Percentiles rank a stretch among this genome's conserved stretches.
These are phyloP conservation scores for Zosterops borbonicus DNA, from an alignment of 2,113 vertebrate genomes.

Conservation along the genomic window DNA sequence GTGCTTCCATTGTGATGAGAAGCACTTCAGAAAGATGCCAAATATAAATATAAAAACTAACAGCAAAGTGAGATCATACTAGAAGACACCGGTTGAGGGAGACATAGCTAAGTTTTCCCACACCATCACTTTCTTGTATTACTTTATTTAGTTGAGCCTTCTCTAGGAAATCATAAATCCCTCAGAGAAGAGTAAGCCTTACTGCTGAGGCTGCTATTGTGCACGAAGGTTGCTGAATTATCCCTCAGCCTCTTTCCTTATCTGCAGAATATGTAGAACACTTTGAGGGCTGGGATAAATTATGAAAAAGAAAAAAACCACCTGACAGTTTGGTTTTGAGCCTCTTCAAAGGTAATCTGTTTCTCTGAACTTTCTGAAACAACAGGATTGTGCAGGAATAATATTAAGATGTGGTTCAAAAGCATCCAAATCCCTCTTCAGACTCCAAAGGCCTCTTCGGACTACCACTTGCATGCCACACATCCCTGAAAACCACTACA, in stretches of 20 bases:
- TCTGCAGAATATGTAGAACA: background rate
- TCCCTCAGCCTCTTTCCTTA: background rate
- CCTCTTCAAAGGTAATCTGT: slow-evolving; percentile 13
- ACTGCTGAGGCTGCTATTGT: background rate
- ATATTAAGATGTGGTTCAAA: slow-evolving; percentile 9
- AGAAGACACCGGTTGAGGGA: background rate
- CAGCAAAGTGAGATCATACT: background rate
- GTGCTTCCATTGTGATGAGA: slow-evolving; percentile 15
- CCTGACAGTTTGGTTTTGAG: background rate
- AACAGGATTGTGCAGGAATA: background rate
- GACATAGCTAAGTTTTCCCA: background rate
- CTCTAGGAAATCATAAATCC: background rate
- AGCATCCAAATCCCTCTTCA: background rate
- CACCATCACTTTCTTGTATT: background rate
- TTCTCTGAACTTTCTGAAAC: slow-evolving; percentile 36
- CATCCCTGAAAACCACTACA: slow-evolving; percentile 18
- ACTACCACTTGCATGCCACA: background rate
- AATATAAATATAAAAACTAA: slow-evolving; percentile 16
- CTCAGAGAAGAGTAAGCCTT: background rate
- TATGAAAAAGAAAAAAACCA: background rate
- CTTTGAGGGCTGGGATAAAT: background rate
- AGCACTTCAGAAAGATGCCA: slow-evolving; percentile 25
- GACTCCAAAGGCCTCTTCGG: background rate
- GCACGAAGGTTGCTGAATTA: background rate
- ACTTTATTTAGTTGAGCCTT: background rate